These are phyloP conservation scores for Dysidea cf. avara DNA, from an alignment of 37 sponge, comb jelly and placozoan genomes.

Conservation along the genomic window DNA sequence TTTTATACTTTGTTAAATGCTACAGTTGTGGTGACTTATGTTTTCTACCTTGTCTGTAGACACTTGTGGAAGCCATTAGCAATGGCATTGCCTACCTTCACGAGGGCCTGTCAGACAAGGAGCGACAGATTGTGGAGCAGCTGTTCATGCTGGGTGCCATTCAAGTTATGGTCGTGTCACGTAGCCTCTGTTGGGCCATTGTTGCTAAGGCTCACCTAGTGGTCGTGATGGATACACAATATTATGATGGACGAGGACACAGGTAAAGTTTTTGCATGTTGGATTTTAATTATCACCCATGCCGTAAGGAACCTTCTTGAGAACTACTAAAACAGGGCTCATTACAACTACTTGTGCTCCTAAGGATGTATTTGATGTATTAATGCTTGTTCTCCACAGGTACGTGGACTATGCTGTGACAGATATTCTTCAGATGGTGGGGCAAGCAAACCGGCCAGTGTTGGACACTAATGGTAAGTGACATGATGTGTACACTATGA, in stretches of 20 bases:
- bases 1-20: too few relatives aligned
- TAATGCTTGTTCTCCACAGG: too few relatives aligned
- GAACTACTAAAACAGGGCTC: too few relatives aligned
- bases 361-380: too few relatives aligned
- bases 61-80: conserved; percentile 85
- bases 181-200: conserved; percentile 86
- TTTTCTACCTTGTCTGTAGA: conserved; percentile 38
- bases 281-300: too few relatives aligned
- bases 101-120: conserved; percentile 92
- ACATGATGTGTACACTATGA: neutral
- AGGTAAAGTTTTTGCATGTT: conserved; percentile 55
- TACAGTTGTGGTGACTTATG: too few relatives aligned
- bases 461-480: conserved; percentile 69
- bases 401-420: conserved; percentile 98
- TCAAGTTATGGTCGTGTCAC: conserved; percentile 88
- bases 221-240: conserved; percentile 98
- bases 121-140: conserved; percentile 84
- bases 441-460: conserved; percentile 80
- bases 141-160: conserved; percentile 88
- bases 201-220: conserved; percentile 81
- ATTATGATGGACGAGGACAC: conserved; percentile 95
- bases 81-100: conserved; percentile 96
- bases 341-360: too few relatives aligned
- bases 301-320: too few relatives aligned
- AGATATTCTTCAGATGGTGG: conserved; percentile 96